Evolutionary conservation across 2,888 invertebrate genomes (phyloP), one percentile per base, ranked within the genome.

Genomic region (Drosophila kuntzei): DNA sequence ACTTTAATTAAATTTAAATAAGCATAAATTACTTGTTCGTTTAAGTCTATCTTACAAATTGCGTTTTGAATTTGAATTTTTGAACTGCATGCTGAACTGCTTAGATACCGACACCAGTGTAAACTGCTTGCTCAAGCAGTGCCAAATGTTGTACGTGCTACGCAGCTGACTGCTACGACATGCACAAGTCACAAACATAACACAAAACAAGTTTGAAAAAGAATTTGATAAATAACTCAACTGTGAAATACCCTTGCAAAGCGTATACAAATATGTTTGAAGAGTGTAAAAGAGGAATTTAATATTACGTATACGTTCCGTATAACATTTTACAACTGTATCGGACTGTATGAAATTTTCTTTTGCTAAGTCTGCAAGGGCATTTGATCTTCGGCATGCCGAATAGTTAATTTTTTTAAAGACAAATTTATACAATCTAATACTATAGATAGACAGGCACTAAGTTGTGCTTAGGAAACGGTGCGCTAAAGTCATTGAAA

Each of bases 401-500:
- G 71, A 47, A 63, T 36, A 39, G 20, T 2, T 9, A n/a, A 7
- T 2, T 0, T 11, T 1, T 32, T 5, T 14, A 11, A 20, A n/a
- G 4, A 9, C 18, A 14, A 34, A 12, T 16, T 44, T 51, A 16
- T 47, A 55, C 20, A 54, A 7, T 7, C n/a, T 32, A 54, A 22
- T 29, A 50, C 22, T 46, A 66, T 50, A 37, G 78, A 73, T 61
- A 85, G 79, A 59, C 58, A 79, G 72, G 87, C 84, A 85, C 89
- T 72, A 63, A 72, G 47, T 60, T 75, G 85, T 86, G 85, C 87
- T 84, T 49, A 58, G 86, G 76, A 90, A 89, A 90, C 41, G 89
- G 91, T 91, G 91, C 90, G 89, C 61, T 75, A 82, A 86, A 89
- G 81, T 90, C 87, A 83, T 84, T 83, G 76, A 88, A 91, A 90